These are phyloP conservation scores for Lampropteryx suffumata DNA, from an alignment of 2,888 invertebrate genomes.

Conservation along the genomic window DNA sequence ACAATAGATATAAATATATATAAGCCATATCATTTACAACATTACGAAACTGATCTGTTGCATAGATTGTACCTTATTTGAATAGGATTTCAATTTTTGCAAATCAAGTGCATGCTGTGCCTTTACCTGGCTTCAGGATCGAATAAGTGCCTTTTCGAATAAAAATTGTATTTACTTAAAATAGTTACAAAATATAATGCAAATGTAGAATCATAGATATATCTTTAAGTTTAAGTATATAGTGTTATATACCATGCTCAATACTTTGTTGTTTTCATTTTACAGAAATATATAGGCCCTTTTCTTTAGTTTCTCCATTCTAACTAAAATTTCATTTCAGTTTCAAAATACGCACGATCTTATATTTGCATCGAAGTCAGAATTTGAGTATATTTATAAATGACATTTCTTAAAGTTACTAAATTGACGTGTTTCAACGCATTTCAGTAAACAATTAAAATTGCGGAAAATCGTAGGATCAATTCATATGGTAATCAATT, in stretches of 20 bases:
- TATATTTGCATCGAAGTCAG: no score
- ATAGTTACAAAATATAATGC: conserved; percentile 3
- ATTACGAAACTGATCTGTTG: conserved; percentile 11
- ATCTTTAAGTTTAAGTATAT: conserved; percentile 3
- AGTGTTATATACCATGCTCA: conserved; percentile 11
- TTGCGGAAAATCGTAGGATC: no score
- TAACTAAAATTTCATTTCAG: no score
- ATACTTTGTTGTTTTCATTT: no score
- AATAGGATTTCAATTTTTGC: conserved; percentile 6
- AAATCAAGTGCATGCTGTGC: conserved; percentile 13
- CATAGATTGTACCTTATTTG: conserved; percentile 6
- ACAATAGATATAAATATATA: conserved; percentile 5
- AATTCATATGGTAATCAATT: no score
- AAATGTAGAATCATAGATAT: not conserved
- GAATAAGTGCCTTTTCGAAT: conserved; percentile 33
- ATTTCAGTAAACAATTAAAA: no score
- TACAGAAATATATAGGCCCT: no score
- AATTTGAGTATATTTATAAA: no score
- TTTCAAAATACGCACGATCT: no score
- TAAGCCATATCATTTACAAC: conserved; percentile 23
- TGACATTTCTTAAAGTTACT: no score
- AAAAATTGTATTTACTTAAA: conserved; percentile 18
- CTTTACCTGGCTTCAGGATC: conserved; percentile 13
- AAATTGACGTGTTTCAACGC: no score
- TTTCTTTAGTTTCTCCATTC: no score